Base-by-base conservation (phyloP, 2,797 vertebrate genomes). In the Rallus crepitans region DNA sequence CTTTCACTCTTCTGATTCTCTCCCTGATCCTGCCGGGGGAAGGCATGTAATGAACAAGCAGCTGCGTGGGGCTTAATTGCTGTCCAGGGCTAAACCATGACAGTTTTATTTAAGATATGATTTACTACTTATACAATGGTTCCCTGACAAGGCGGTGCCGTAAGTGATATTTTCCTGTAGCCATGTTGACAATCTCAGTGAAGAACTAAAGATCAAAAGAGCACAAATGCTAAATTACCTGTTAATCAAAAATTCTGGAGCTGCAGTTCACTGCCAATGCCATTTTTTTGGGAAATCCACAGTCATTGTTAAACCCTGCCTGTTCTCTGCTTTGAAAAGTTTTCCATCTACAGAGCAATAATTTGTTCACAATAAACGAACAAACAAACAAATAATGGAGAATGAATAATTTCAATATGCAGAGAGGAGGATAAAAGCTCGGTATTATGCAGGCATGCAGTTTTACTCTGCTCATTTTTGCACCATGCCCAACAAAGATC, bases 201-300 rank as follows among this genome's bases (percentile, higher is more conserved):
- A 86, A 81, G 39, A 94, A 61, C 4, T 63, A 88, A 95, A 83
- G 72, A 86, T 65, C 70, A 91, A 70, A 95, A 59, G 52, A 88
- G 47, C 21, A 72, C 0, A 3, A 83, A 90, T 52, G n/a, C 33
- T 91, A 88, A 90, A 82, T 35, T 94, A 78, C 21, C 55, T 45
- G 42, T 72, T 93, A 86, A 83, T 79, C 47, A 90, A 93, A 75
- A 90, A 68, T 57, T 61, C 35, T 40, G 19, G 45, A 71, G 47
- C 69, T 93, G 57, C 86, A 95, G 93, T 88, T 76, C 55, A 69
- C 40, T 52, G 64, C 47, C 45, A 83, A 2, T 11, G 21, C 77
- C 75, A 82, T 68, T 50, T 81, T 39, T 37, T 55, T 60, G 47
- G 55, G 56, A 89, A 90, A 88, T 68, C 63, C 72, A 82, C 16